These are phyloP conservation scores for Stictonetta naevosa DNA, from an alignment of 2,113 vertebrate genomes.

Conservation along the genomic window DNA sequence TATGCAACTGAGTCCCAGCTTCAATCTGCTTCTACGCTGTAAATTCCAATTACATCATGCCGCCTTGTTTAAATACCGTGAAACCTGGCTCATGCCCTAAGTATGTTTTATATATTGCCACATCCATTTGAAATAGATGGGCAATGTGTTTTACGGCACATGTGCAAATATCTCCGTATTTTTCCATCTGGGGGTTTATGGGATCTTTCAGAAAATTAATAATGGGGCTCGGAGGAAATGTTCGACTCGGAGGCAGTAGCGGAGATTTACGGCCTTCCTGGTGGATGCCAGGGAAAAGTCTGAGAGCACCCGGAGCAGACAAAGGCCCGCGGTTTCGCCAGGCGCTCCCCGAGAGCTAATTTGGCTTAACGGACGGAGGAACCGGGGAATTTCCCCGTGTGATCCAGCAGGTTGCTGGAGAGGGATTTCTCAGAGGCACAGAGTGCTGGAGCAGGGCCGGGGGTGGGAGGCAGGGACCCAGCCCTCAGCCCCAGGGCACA, in stretches of 20 bases:
- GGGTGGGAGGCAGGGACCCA: background rate
- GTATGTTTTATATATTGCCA: slow-evolving; percentile 68
- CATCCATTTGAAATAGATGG: slow-evolving; percentile 67
- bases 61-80: slow-evolving; percentile 62
- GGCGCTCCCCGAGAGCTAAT: background rate
- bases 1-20: background rate
- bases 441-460: background rate
- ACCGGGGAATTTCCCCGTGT: background rate
- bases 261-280: background rate
- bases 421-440: background rate
- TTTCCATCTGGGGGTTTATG: slow-evolving; percentile 69
- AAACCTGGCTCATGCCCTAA: slow-evolving; percentile 52
- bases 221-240: slow-evolving; percentile 66
- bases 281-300: slow-evolving; percentile 56
- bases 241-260: slow-evolving; percentile 48
- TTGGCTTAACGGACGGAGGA: background rate
- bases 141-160: slow-evolving; percentile 50
- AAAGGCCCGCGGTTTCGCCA: background rate
- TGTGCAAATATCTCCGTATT: slow-evolving; percentile 59
- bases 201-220: slow-evolving; percentile 68
- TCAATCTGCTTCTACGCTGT: slow-evolving; percentile 46
- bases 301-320: background rate
- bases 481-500: too few relatives aligned
- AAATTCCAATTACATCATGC: slow-evolving; percentile 72
- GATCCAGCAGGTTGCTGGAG: background rate